Base-by-base conservation (phyloP, 92 coral and sea anemone species). In the Porites rus region DNA sequence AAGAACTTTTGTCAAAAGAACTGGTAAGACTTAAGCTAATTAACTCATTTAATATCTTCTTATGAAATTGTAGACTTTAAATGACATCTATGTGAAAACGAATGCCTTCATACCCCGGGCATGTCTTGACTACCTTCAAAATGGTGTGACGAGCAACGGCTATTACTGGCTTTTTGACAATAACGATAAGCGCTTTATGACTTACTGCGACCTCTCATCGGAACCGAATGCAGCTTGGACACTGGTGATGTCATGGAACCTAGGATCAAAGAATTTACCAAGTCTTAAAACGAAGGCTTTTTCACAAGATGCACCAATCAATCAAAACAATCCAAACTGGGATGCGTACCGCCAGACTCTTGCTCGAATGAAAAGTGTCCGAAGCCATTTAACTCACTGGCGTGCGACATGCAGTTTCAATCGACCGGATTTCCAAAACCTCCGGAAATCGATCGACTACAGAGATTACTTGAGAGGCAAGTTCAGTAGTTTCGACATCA, bases 141-240 rank as follows among this genome's bases (percentile, higher is more conserved):
- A 58, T 50, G 72, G 90, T 3, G 6, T 70, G 24, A 11, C 10
- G 8, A 16, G 14, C 12, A 65, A 79, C 58, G 88, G 84, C 10
- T 54, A 43, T 10, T 88, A 75, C 54, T 3, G 20, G 7, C 72
- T 88, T 14, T 20, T 56, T 31, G 92, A 88, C 51, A 16, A 73
- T 18, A 14, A 73, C 3, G 85, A 18, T 8, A 53, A n/a, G 7
- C 22, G 19, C 1, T 88, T 76, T 80, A 10, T 20, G 53, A 63
- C 51, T 14, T 67, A 10, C 10, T 79, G 90, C 20, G 90, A 87
- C 65, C 83, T 87, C 52, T 70, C 70, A 24, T 68, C 69, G 10
- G 90, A 87, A 51, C 90, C 90, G 14, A 67, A 61, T 10, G 69
- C 90, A 13, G 90, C 90, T 2, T 86, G 90, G 90, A 86, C 90